Evolutionary conservation across 2,888 invertebrate species (phyloP).

Genomic region (Sinodicranocentrus sp.): DNA sequence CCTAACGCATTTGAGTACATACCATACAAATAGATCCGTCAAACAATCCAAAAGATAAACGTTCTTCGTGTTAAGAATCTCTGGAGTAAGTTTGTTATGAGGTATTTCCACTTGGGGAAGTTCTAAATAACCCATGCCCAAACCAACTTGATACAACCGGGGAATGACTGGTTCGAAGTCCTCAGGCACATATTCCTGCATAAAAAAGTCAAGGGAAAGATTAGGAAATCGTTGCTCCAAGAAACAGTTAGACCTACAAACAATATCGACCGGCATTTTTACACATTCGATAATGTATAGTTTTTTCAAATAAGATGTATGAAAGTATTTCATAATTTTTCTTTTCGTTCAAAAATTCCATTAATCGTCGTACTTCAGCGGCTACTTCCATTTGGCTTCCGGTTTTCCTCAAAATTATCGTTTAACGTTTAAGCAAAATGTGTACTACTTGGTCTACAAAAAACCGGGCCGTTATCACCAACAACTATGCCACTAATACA

Average conservation of each 20-base stretch:
- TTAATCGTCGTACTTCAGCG: too few relatives aligned
- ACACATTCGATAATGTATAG: too few relatives aligned
- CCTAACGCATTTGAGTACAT: slow-evolving; percentile 78
- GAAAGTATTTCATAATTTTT: too few relatives aligned
- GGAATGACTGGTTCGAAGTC: slow-evolving; percentile 85
- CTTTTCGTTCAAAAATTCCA: too few relatives aligned
- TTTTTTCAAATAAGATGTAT: too few relatives aligned
- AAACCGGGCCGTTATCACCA: slow-evolving; percentile 33
- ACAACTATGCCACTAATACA: slow-evolving; percentile 20
- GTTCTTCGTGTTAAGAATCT: slow-evolving; percentile 90
- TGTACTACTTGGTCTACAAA: slow-evolving; percentile 40
- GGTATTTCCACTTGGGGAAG: slow-evolving; percentile 93
- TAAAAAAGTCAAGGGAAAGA: not conserved
- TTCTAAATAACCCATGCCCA: slow-evolving; percentile 99
- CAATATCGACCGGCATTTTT: too few relatives aligned
- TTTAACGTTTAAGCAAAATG: slow-evolving; percentile 17
- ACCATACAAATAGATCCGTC: slow-evolving; percentile 97
- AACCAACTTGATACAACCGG: slow-evolving; percentile 94
- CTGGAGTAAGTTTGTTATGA: slow-evolving; percentile 87
- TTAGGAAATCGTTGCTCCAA: not conserved
- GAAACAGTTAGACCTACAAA: too few relatives aligned
- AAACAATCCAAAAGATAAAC: slow-evolving; percentile 98
- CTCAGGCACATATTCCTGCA: slow-evolving; percentile 86
- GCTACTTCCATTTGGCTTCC: too few relatives aligned
- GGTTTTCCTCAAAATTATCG: not conserved